Evolutionary conservation across 2,888 invertebrate genomes (phyloP).

Genomic region (Eugnorisma glareosa): DNA sequence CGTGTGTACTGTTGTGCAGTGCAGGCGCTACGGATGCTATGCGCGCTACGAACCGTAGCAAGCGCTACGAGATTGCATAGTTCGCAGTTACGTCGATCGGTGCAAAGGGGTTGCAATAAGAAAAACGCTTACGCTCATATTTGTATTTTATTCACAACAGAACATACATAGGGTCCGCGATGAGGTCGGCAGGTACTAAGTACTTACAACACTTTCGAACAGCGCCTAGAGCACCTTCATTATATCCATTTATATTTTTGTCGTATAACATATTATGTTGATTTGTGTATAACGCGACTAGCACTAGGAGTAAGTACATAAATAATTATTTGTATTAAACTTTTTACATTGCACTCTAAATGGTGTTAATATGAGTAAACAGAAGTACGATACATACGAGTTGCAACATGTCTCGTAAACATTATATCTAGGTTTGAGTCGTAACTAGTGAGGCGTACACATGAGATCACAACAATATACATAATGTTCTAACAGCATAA

Average conservation of each 20-base stretch:
- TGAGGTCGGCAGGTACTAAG: conserved; percentile 68
- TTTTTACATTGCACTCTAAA: conserved; percentile 56
- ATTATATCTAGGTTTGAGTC: conserved; percentile 1
- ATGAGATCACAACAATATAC: conserved; percentile 33
- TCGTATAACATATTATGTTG: conserved; percentile 52
- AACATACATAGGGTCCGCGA: conserved; percentile 80
- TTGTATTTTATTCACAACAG: conserved; percentile 85
- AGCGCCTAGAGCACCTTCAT: conserved; percentile 53
- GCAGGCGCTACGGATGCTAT: background rate
- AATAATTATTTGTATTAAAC: conserved; percentile 54
- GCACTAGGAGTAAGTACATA: conserved; percentile 53
- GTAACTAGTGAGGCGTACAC: conserved; percentile 41
- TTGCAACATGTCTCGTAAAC: background rate
- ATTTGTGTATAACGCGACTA: conserved; percentile 60
- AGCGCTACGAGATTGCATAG: background rate
- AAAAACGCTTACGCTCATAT: conserved; percentile 71
- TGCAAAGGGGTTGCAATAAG: conserved; percentile 41
- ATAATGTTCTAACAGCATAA: conserved; percentile 60
- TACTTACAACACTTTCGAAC: conserved; percentile 64
- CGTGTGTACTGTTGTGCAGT: background rate
- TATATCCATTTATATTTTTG: conserved; percentile 45
- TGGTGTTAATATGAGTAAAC: conserved; percentile 15
- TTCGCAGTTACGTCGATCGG: background rate
- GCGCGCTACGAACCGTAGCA: background rate
- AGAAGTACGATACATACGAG: conserved; percentile 18